These are phyloP conservation scores for Hemiprocne comata DNA, from an alignment of 2,113 vertebrate species.

Conservation along the genomic window DNA sequence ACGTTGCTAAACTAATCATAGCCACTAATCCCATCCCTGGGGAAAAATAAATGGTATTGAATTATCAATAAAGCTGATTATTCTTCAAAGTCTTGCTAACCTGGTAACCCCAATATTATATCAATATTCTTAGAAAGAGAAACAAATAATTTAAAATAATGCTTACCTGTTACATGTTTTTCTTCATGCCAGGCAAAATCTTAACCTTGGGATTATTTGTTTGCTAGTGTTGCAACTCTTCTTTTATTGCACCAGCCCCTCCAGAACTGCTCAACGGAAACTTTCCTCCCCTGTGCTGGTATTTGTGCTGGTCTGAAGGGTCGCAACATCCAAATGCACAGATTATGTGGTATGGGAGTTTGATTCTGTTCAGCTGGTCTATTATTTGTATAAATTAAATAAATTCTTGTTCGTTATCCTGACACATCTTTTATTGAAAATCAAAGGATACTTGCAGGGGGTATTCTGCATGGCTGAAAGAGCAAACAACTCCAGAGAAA, in stretches of 20 bases:
- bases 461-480: background rate
- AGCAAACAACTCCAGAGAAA: background rate
- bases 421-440: background rate
- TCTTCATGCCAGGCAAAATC: background rate
- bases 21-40: background rate
- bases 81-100: background rate
- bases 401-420: constrained; percentile 24
- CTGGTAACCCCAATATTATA: background rate
- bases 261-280: background rate
- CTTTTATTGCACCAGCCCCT: background rate
- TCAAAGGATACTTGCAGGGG: background rate
- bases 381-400: background rate
- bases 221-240: background rate
- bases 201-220: background rate
- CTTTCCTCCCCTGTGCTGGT: background rate
- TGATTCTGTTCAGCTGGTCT: background rate
- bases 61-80: background rate
- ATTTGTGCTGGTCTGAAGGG: background rate
- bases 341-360: constrained; percentile 29
- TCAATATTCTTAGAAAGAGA: background rate
- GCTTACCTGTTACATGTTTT: background rate
- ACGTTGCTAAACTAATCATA: background rate
- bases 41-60: background rate
- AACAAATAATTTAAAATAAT: background rate
- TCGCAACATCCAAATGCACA: background rate